Evolutionary conservation across 2,797 vertebrate genomes (phyloP).

Genomic region (Poecilia wingei): DNA sequence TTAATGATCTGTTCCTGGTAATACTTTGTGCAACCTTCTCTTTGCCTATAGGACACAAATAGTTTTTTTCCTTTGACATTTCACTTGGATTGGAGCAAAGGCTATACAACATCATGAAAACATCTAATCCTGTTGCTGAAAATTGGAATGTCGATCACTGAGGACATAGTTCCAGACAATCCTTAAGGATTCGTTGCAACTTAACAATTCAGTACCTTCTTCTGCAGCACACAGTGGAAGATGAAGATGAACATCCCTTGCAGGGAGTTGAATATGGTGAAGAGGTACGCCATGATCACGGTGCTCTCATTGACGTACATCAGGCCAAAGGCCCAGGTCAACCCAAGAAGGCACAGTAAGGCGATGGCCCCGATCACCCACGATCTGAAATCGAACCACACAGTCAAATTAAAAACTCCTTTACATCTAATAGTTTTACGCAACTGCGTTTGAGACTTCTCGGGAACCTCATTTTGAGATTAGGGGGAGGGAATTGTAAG

Average conservation of each 20-base stretch:
- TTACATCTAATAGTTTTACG: neutral
- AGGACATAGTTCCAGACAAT: neutral
- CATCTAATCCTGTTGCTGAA: neutral
- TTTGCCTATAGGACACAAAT: neutral
- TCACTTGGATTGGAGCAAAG: neutral
- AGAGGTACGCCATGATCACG: conserved; percentile 99
- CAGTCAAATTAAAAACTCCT: neutral
- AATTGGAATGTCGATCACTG: neutral
- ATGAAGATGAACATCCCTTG: conserved; percentile 99
- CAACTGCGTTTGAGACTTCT: neutral
- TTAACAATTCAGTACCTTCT: conserved; percentile 85
- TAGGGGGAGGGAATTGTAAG: neutral
- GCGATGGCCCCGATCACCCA: conserved; percentile 99
- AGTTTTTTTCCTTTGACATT: neutral
- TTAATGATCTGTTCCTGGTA: neutral
- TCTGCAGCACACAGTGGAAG: conserved; percentile 99
- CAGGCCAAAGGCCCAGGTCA: conserved; percentile 98
- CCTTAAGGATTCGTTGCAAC: neutral
- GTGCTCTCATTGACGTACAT: conserved; percentile 99
- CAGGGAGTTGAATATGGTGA: conserved; percentile 99
- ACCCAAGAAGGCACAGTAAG: conserved; percentile 93
- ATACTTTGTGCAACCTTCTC: neutral
- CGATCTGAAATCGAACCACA: conserved; percentile 81
- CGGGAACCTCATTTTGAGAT: neutral
- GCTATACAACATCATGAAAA: neutral